Evolutionary conservation across 2,113 vertebrate species (phyloP).

Genomic region (Alligator mississippiensis): DNA sequence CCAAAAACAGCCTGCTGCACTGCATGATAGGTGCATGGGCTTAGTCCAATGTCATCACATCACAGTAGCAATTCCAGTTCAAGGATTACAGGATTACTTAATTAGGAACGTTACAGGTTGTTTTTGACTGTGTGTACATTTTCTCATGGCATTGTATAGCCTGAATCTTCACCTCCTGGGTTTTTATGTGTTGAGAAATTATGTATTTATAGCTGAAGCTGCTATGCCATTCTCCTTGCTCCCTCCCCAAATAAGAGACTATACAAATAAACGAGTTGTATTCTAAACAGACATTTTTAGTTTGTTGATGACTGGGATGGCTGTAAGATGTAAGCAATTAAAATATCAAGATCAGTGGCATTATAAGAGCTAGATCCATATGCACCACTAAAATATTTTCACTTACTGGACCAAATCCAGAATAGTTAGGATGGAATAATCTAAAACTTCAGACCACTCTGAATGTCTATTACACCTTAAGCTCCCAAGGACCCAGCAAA

Average conservation of each 20-base stretch:
- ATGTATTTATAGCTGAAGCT: background rate
- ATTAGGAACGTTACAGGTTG: background rate
- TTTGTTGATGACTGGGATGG: background rate
- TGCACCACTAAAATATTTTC: background rate
- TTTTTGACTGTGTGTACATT: background rate
- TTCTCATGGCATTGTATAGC: background rate
- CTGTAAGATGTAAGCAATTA: background rate
- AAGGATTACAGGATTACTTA: background rate
- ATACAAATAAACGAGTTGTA: background rate
- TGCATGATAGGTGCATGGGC: background rate
- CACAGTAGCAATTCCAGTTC: background rate
- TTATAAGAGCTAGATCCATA: background rate
- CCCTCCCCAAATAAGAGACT: background rate
- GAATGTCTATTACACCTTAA: fast-evolving
- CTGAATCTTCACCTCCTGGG: background rate
- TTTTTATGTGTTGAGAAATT: background rate
- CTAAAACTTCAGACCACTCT: background rate
- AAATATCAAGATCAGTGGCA: background rate
- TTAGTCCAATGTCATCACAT: background rate
- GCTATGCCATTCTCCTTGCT: background rate
- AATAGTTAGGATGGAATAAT: background rate
- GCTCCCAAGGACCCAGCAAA: background rate
- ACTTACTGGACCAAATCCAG: background rate
- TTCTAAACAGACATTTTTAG: background rate
- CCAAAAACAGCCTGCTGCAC: background rate